Conservation (phyloP, 2,888 invertebrate genomes). For the Chrysotoxum bicinctum region DNA sequence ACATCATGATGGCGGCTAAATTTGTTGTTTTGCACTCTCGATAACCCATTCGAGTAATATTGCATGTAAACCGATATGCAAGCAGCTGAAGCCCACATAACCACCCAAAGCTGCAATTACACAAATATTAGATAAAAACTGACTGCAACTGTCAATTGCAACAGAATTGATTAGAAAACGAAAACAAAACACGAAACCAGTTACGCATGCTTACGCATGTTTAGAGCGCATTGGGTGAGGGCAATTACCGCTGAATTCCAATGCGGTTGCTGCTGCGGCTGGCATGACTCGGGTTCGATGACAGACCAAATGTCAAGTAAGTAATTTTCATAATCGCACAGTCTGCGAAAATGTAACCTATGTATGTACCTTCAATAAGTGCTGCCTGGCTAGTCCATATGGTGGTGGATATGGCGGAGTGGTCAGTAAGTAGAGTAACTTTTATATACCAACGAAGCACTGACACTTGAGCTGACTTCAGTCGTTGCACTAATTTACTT, state of each 20-base stretch:
- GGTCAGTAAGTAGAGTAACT: slow-evolving; percentile 8
- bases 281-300: slow-evolving; percentile 59
- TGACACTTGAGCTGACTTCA: slow-evolving; percentile 49
- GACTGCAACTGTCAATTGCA: slow-evolving; percentile 65
- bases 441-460: slow-evolving; percentile 3
- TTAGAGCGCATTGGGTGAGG: slow-evolving; percentile 29
- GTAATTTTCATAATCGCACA: slow-evolving; percentile 68
- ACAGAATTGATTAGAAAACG: slow-evolving; percentile 30
- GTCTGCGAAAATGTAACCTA: slow-evolving; percentile 37
- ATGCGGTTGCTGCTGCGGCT: slow-evolving; percentile 8
- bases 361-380: background rate
- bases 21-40: slow-evolving; percentile 47
- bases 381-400: background rate
- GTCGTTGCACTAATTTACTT: slow-evolving; percentile 67
- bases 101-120: slow-evolving; percentile 67
- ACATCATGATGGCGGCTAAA: slow-evolving; percentile 46
- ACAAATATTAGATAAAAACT: slow-evolving; percentile 51
- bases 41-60: slow-evolving; percentile 50
- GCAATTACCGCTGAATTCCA: slow-evolving; percentile 70
- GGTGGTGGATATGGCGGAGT: too few species aligned
- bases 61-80: slow-evolving; percentile 58
- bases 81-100: slow-evolving; percentile 49
- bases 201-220: slow-evolving; percentile 70
- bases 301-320: slow-evolving; percentile 72
- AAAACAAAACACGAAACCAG: slow-evolving; percentile 40